Base-by-base conservation (phyloP, 2,113 vertebrate genomes). In the Silurus glanis region DNA sequence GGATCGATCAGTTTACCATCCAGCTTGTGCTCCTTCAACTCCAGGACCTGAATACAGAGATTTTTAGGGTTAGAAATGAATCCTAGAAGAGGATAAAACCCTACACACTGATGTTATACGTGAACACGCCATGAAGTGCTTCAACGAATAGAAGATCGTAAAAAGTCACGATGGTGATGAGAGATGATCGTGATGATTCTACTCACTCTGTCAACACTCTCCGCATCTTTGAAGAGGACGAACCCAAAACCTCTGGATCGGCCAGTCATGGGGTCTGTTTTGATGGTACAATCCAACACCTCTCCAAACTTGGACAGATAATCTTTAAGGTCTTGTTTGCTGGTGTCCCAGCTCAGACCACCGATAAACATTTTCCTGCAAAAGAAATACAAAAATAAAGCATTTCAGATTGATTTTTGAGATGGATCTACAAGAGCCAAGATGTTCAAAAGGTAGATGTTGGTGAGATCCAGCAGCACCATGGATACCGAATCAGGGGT, bases 321-420 rank as follows among this genome's bases (percentile, higher is more conserved):
- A n/a, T 97, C 96, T 0, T 95, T 96, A 81, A 97, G 94, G 87
- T 97, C 97, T 88, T 97, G 97, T 94, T 97, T 97, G 93, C 96
- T 97, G 28, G 97, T 97, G 89, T 97, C 97, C 97, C 97, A 97
- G 91, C 96, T 97, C 84, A 97, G 95, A 64, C 96, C 97, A 76
- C 97, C 97, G 85, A 97, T 97, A 84, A 97, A 97, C 96, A 97
- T 97, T 90, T 97, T 97, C 87, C 97, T 97, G 89, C 12, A 87
- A 82, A 28, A 9, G 1, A 37, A 69, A 69, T 2, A 71, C 7
- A 66, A 0, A 28, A 37, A 69, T 37, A 28, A 2, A 23, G 1
- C 6, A 6, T 28, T 37, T 37, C 10, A 0, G 19, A 21, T 5
- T 3, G 10, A 51, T n/a, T 53, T 76, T 21, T 53, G 25, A 59